Base-by-base conservation (phyloP, 2,797 vertebrate genomes). In the Chaunax sp. region DNA sequence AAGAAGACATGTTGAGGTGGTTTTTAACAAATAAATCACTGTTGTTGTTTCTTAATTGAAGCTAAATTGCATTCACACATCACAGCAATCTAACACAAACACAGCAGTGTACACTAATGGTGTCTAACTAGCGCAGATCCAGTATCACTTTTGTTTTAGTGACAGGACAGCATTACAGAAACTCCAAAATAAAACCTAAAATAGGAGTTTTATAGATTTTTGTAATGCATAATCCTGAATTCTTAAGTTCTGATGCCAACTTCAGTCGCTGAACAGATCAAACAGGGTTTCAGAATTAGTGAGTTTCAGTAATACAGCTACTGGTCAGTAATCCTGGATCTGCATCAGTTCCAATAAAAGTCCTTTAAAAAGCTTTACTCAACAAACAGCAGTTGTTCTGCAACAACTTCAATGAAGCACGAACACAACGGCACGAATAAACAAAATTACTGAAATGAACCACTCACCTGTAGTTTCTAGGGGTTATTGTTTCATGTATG, bases 81-180 rank as follows among this genome's bases (percentile, higher is more conserved):
- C 87, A 83, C 72, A 80, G 80, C 87, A 89, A 75, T 69, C 55
- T 20, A 76, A 81, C 56, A 66, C 60, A 80, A 50, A 70, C 60
- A 77, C 35, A 59, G 40, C 62, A 75, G 25, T 5, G 0, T 25
- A n/a, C 26, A 62, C 49, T 13, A 26, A 64, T 6, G 15, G 5
- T 15, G 0, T 58, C 44, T 50, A 52, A 14, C 7, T 55, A 54
- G 22, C 35, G 19, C 64, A 69, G 69, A 86, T 69, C 60, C 19
- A 76, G 72, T 65, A 54, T 67, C 58, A 22, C 16, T 37, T 44
- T 53, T 11, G 8, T 1, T 47, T 30, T 7, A 43, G 23, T 9
- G 16, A 72, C 23, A 37, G n/a, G 26, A 59, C 6, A 46, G 33
- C 28, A 60, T 65, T 43, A 81, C n/a, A 70, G 46, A 70, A 75